phyloP scores from a whole-genome alignment of 2,113 vertebrate genomes.

The Plestiodon gilberti region DNA sequence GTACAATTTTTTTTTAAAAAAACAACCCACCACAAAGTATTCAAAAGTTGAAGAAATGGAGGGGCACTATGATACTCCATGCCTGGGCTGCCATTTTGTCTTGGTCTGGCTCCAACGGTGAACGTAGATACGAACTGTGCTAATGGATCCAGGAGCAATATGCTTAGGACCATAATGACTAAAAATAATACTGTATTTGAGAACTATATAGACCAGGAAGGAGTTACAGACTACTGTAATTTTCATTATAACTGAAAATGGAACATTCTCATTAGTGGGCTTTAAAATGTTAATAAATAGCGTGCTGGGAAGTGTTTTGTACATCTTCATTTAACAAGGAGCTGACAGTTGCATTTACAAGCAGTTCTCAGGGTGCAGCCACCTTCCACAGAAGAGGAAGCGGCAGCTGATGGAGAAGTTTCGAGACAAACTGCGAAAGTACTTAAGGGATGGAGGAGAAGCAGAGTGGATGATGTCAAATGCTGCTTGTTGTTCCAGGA shows the following conservation, averaged over 20 bases:
- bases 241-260: constrained; percentile 54
- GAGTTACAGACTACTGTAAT: not conserved
- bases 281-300: constrained; percentile 70
- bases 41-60: too few species aligned
- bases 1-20: too few species aligned
- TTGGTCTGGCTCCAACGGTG: too few species aligned
- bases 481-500: not conserved
- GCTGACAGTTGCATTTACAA: constrained; percentile 64
- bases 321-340: constrained; percentile 58
- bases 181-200: not conserved
- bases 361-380: constrained; percentile 32
- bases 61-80: too few species aligned
- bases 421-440: constrained; percentile 16
- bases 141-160: not conserved
- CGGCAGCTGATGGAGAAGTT: constrained; percentile 39
- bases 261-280: constrained; percentile 52
- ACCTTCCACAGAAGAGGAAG: constrained; percentile 36
- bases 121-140: not conserved
- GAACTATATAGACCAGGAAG: not conserved
- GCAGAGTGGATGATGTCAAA: constrained; percentile 8
- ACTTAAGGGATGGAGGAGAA: not conserved
- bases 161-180: not conserved
- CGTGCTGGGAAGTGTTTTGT: constrained; percentile 62
- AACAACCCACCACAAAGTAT: too few species aligned
- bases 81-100: too few species aligned